These are phyloP conservation scores for Tautogolabrus adspersus DNA, from an alignment of 2,113 vertebrate species.

Conservation along the genomic window DNA sequence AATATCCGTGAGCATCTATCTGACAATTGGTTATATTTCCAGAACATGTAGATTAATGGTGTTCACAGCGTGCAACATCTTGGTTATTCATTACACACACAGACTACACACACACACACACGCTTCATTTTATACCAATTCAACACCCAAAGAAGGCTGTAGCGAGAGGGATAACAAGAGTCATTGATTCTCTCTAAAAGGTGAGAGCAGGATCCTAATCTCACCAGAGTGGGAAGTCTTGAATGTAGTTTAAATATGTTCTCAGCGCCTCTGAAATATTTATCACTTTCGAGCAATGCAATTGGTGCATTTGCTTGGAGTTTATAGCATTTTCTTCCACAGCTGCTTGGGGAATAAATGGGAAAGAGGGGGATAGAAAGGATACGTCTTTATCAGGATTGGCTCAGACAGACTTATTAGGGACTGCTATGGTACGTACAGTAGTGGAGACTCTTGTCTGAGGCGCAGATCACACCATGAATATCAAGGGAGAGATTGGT, in stretches of 20 bases:
- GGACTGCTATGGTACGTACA: slow-evolving; percentile 67
- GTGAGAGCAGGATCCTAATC: slow-evolving; percentile 82
- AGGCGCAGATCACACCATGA: slow-evolving; percentile 65
- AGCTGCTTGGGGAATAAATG: slow-evolving; percentile 72
- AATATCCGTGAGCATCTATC: slow-evolving; percentile 79
- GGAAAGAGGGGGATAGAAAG: slow-evolving; percentile 59
- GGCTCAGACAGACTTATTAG: slow-evolving; percentile 83
- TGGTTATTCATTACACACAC: slow-evolving; percentile 75
- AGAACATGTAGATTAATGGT: slow-evolving; percentile 88
- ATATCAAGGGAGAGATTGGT: slow-evolving; percentile 61
- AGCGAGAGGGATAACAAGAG: slow-evolving; percentile 76
- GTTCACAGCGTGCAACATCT: slow-evolving; percentile 73
- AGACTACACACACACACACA: not conserved
- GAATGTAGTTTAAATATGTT: slow-evolving; percentile 84
- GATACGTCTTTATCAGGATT: slow-evolving; percentile 80
- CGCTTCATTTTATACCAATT: slow-evolving; percentile 74
- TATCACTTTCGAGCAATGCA: slow-evolving; percentile 81
- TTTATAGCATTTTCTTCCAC: slow-evolving; percentile 66
- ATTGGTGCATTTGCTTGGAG: slow-evolving; percentile 81
- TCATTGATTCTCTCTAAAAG: slow-evolving; percentile 87
- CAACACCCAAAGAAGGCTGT: slow-evolving; percentile 64
- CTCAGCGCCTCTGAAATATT: slow-evolving; percentile 81
- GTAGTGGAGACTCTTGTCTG: slow-evolving; percentile 68
- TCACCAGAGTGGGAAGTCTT: slow-evolving; percentile 68
- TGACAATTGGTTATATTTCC: slow-evolving; percentile 87